Evolutionary conservation across 2,888 invertebrate genomes (phyloP).

Genomic region (Mayetiola destructor): DNA sequence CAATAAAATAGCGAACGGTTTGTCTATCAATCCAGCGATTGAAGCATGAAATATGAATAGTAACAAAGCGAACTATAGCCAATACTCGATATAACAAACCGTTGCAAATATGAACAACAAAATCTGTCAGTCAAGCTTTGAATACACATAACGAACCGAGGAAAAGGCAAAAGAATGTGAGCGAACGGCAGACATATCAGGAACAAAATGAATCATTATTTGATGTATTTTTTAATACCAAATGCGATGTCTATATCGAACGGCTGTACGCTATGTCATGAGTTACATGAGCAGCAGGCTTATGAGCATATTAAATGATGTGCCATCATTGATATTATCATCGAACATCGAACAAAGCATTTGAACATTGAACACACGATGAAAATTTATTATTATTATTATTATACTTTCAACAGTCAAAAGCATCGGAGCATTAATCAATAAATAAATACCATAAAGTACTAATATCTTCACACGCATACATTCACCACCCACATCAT

Average conservation of each 20-base stretch:
- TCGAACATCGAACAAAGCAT: no score
- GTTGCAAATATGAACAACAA: no score
- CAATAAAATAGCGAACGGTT: no score
- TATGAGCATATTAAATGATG: neutral
- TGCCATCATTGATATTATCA: conserved; percentile 2
- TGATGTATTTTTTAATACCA: conserved; percentile 1
- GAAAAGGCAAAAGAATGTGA: neutral
- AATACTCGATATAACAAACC: no score
- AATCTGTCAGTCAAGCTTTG: no score
- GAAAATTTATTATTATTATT: conserved; percentile 12
- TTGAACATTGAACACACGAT: neutral
- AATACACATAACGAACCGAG: no score
- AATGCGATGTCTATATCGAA: neutral
- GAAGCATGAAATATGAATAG: no score
- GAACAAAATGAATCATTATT: neutral
- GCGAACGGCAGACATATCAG: neutral
- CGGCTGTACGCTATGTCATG: neutral
- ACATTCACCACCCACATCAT: no score
- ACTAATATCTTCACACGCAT: neutral
- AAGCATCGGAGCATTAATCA: conserved; percentile 2
- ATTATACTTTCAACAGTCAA: neutral
- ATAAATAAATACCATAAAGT: conserved; percentile 1
- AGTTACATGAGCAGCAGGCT: neutral
- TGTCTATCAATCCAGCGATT: no score
- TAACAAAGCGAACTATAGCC: no score